Evolutionary conservation across 2,888 invertebrate species (phyloP), one percentile per base, ranked within the genome.

Genomic region (Lasioglossum oenotherae): DNA sequence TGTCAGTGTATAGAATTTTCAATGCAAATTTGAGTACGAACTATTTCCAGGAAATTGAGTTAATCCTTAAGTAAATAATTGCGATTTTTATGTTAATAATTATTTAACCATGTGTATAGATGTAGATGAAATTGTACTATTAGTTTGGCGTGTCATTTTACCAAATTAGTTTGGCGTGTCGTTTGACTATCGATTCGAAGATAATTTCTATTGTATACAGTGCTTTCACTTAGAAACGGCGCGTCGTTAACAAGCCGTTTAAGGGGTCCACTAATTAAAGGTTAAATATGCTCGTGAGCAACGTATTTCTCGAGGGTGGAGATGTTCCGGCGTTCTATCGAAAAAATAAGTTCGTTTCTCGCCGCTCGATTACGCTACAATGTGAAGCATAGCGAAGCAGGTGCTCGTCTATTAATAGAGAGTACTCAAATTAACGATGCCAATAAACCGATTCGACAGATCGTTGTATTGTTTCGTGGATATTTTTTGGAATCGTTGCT

Each of bases 401-500:
- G 74, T 84, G 74, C 77, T 78, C 69, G 69, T 53, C 89, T 91
- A 89, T 91, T 91, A 89, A 89, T 91, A 90, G 87, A 80, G 74
- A 46, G 71, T 81, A 84, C 72, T 84, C 76, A 75, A 83, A 87
- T 89, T 82, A 89, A 87, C 82, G 74, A 82, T 72, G 82, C 46
- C 80, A 87, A 88, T 82, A 81, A 81, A 74, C 67, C 78, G 60
- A 82, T 84, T 88, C 80, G 76, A 84, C 67, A 78, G 71, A 31
- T 31, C 60, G 77, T 83, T 77, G 67, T 19, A 31, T 74, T 72
- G 73, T 80, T 79, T 80, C 60, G 44, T 72, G 75, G 64, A 57
- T 46, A 4, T 71, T 41, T 19, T 16, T 75, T 5, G 38, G 38
- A n/a, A 69, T 12, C 46, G 4, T 44, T 44, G 44, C 44, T 1